Evolutionary conservation across 1,140 invertebrate species (phyloP).

Genomic region (Drosophila asahinai): DNA sequence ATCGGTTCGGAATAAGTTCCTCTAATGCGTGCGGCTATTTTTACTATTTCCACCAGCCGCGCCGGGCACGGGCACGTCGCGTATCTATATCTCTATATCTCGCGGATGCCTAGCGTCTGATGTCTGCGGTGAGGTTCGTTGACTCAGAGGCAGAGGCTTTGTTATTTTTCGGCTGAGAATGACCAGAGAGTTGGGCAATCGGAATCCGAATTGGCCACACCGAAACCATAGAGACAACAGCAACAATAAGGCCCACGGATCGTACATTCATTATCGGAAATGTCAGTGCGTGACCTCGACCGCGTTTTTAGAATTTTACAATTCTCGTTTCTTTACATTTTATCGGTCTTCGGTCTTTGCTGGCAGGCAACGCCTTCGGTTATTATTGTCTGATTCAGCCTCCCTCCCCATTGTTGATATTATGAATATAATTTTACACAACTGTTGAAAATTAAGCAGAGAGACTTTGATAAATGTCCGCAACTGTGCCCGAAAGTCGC

Average conservation of each 20-base stretch:
- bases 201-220: constrained; percentile 42
- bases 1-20: constrained; percentile 44
- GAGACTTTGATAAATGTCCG: constrained; percentile 33
- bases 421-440: constrained; percentile 29
- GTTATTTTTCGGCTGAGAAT: constrained; percentile 24
- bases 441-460: constrained; percentile 24
- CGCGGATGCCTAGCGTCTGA: constrained; percentile 19
- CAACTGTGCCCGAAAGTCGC: constrained; percentile 10
- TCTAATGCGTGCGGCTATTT: constrained; percentile 73
- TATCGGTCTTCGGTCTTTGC: constrained; percentile 36
- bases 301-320: constrained; percentile 70
- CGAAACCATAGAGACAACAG: constrained; percentile 26
- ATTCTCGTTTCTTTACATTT: constrained; percentile 38
- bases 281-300: constrained; percentile 81
- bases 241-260: constrained; percentile 28
- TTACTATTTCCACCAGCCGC: constrained; percentile 52
- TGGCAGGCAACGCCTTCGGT: constrained; percentile 46
- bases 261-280: constrained; percentile 71
- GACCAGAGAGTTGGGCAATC: constrained; percentile 69
- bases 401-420: constrained; percentile 10
- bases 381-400: constrained; percentile 41
- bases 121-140: constrained; percentile 69
- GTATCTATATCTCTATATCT: constrained; percentile 57
- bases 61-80: constrained; percentile 70
- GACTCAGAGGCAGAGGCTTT: constrained; percentile 55